Base-by-base conservation (phyloP, 2,888 invertebrate genomes). In the Eupeodes luniger region DNA sequence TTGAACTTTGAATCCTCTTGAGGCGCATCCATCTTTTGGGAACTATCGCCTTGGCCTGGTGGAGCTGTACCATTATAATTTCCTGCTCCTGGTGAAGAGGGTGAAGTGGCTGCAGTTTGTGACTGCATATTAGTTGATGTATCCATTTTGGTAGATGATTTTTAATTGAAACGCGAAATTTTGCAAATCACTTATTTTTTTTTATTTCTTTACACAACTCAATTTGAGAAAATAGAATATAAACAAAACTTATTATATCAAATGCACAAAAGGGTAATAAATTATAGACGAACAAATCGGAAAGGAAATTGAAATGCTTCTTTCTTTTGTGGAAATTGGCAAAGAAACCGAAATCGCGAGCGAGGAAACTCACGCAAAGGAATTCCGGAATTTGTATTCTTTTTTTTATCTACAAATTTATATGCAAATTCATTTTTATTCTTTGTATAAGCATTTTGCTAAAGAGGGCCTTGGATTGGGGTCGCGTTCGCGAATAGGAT, bases 1-100 rank as follows among this genome's bases (percentile, higher is more conserved):
- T 87, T 87, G 79, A 87, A 70, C 83, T 87, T 87, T 66, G 86
- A 59, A 36, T 83, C 83, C 70, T 87, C 83, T 16, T 64, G 70
- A 34, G 79, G 14, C 34, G 64, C 51, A 66, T 87, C 83, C 66
- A 53, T 67, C 19, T 64, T 75, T 36, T 16, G 1, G n/a, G 59
- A 70, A 55, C 55, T 64, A 70, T 83, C 79, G 64, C 44, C 75
- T 49, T 40, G 40, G 40, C 40, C 9, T 40, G 40, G 40, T 7
- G 86, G 78, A 79, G 70, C 64, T 27, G 27, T 27, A 82, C 57
- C 75, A 51, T 27, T 27, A 27, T 62, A 75, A 27, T 61, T 70
- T n/a, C 69, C 83, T 16, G 83, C 75, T 76, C 57, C 86, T 14
- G 81, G 76, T 5, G 81, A 85, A 12, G 80, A 81, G n/a, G 80